These are phyloP conservation scores for Phenganax subtilis DNA, from an alignment of 92 coral and sea anemone genomes.

Conservation along the genomic window DNA sequence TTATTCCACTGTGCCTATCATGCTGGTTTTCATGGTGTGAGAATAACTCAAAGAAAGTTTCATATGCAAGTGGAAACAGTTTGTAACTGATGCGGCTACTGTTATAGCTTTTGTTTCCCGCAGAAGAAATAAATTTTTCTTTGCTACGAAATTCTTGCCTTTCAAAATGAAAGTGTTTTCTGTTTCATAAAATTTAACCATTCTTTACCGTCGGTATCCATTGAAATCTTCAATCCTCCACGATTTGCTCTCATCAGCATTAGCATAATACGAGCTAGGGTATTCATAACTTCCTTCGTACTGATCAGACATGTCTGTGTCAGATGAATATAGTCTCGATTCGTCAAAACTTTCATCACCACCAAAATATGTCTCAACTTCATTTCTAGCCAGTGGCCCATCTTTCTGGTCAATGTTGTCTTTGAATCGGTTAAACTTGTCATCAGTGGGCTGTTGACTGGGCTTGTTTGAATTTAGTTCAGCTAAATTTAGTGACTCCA, in stretches of 20 bases:
- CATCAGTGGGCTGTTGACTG: background rate
- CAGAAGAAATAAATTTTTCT: background rate
- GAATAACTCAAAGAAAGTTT: too few species aligned
- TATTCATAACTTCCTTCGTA: background rate
- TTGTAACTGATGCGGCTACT: too few species aligned
- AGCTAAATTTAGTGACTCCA: background rate
- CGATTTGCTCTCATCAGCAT: background rate
- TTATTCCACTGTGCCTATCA: too few species aligned
- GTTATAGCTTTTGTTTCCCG: too few species aligned
- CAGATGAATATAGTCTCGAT: background rate
- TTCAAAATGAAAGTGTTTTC: background rate
- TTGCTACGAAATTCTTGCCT: background rate
- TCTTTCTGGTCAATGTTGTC: constrained; percentile 14
- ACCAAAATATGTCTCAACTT: background rate
- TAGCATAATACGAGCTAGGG: constrained; percentile 5
- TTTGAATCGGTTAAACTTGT: background rate
- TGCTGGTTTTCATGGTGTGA: too few species aligned
- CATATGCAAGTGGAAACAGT: too few species aligned
- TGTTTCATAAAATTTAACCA: background rate
- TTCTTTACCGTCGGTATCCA: background rate
- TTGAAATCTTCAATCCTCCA: constrained; percentile 1
- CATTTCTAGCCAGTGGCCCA: background rate
- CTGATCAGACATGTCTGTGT: background rate
- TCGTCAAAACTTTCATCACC: background rate
- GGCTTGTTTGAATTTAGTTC: background rate